These are phyloP conservation scores for Mus minutoides DNA, from an alignment of 2,797 vertebrate species.

Conservation along the genomic window DNA sequence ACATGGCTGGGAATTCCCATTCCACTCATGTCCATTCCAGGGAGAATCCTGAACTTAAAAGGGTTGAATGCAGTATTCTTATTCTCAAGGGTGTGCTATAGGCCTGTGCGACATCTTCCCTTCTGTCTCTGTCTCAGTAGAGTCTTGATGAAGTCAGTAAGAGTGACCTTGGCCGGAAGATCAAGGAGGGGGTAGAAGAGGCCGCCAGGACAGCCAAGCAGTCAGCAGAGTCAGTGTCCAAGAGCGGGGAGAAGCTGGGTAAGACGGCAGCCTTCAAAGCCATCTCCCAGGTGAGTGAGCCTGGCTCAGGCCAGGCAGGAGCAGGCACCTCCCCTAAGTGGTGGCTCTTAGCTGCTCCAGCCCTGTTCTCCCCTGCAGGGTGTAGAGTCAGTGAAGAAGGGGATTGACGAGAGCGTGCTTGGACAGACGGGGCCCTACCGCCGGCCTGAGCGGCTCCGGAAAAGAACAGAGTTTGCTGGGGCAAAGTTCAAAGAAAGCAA, in stretches of 20 bases:
- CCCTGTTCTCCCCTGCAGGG: conserved; percentile 87
- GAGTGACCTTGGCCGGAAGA: conserved; percentile 95
- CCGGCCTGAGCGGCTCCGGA: conserved; percentile 92
- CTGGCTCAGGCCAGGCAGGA: background rate
- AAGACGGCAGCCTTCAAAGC: conserved; percentile 95
- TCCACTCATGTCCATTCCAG: background rate
- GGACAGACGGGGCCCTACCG: conserved; percentile 93
- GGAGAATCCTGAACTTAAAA: background rate
- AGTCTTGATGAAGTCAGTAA: conserved; percentile 95
- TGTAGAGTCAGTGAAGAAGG: conserved; percentile 95
- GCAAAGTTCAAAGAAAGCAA: conserved; percentile 90
- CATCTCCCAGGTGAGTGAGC: conserved; percentile 93
- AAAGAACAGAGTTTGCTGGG: conserved; percentile 94
- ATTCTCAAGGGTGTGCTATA: background rate
- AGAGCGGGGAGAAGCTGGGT: conserved; percentile 94
- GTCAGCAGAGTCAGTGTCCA: conserved; percentile 94
- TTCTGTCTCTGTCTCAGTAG: conserved; percentile 84
- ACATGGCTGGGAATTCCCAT: background rate
- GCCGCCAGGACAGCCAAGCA: conserved; percentile 96
- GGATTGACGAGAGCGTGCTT: conserved; percentile 92
- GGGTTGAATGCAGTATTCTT: too few species aligned
- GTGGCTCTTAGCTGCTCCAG: background rate
- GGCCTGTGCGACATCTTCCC: background rate
- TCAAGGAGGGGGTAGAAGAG: conserved; percentile 96
- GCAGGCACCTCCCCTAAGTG: background rate